Evolutionary conservation across 2,888 invertebrate species (phyloP).

Genomic region (Xestia c-nigrum): DNA sequence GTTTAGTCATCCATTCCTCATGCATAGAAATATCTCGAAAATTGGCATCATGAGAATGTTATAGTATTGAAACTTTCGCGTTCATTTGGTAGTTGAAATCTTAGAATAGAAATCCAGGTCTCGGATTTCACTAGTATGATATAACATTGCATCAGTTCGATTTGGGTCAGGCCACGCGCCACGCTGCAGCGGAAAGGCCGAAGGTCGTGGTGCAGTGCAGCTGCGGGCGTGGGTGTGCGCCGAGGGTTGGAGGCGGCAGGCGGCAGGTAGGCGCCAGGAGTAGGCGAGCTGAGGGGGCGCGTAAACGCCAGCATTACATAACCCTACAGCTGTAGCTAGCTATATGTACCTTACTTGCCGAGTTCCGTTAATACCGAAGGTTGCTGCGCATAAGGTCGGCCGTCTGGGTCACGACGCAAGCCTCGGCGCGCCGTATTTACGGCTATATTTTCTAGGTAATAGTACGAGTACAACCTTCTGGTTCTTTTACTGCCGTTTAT

Average conservation of each 20-base stretch:
- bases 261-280: slow-evolving; percentile 70
- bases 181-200: slow-evolving; percentile 76
- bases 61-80: slow-evolving; percentile 16
- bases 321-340: slow-evolving; percentile 61
- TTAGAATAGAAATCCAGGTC: slow-evolving; percentile 19
- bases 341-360: slow-evolving; percentile 69
- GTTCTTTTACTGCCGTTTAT: slow-evolving; percentile 31
- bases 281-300: slow-evolving; percentile 71
- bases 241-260: slow-evolving; percentile 70
- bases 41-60: neutral
- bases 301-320: slow-evolving; percentile 73
- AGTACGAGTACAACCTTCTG: slow-evolving; percentile 56
- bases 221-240: slow-evolving; percentile 73
- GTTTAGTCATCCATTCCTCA: neutral
- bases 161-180: slow-evolving; percentile 64
- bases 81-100: slow-evolving; percentile 15
- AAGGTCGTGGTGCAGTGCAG: slow-evolving; percentile 83
- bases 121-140: slow-evolving; percentile 33
- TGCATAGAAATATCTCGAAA: neutral
- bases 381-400: slow-evolving; percentile 84
- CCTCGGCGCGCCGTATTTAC: slow-evolving; percentile 62
- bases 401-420: slow-evolving; percentile 78
- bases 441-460: slow-evolving; percentile 57
- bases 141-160: slow-evolving; percentile 51
- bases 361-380: slow-evolving; percentile 85